These are phyloP conservation scores for Scartelaos histophorus DNA, from an alignment of 2,113 vertebrate species.

Conservation along the genomic window DNA sequence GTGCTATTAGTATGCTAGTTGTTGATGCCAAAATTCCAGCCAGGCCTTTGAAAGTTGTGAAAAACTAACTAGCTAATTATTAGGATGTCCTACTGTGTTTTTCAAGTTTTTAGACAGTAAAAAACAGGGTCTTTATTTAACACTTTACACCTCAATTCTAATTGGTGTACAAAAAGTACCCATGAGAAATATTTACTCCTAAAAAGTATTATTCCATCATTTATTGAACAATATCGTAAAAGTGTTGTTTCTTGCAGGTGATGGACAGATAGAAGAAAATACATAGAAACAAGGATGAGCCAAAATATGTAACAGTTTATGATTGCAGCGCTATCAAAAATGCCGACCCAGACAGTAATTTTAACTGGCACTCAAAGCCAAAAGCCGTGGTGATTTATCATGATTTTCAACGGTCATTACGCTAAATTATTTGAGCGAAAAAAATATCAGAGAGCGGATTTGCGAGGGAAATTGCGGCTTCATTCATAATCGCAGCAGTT, in stretches of 20 bases:
- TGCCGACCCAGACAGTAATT: background rate
- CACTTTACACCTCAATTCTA: too few relatives aligned
- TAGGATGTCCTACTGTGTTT: too few relatives aligned
- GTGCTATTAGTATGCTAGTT: too few relatives aligned
- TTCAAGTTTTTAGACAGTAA: too few relatives aligned
- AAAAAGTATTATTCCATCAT: too few relatives aligned
- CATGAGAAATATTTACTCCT: too few relatives aligned
- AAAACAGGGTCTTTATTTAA: too few relatives aligned
- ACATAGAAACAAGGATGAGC: constrained; percentile 11
- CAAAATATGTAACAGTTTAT: constrained; percentile 30
- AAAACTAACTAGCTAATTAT: too few relatives aligned
- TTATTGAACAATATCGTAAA: too few relatives aligned
- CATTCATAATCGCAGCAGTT: constrained; percentile 45
- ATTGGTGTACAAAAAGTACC: too few relatives aligned
- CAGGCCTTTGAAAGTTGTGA: too few relatives aligned
- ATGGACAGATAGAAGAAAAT: constrained; percentile 38
- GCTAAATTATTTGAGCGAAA: constrained; percentile 44
- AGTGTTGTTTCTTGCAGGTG: constrained; percentile 33
- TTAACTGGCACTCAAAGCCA: constrained; percentile 20
- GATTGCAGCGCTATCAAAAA: constrained; percentile 5
- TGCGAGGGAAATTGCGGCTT: constrained; percentile 32
- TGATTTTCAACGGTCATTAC: constrained; percentile 42
- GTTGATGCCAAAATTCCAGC: too few relatives aligned
- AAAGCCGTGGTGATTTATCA: constrained; percentile 32
- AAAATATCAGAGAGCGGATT: constrained; percentile 28